Base-by-base conservation (phyloP, 2,888 invertebrate genomes). In the Enoplolaimus lenunculus region DNA sequence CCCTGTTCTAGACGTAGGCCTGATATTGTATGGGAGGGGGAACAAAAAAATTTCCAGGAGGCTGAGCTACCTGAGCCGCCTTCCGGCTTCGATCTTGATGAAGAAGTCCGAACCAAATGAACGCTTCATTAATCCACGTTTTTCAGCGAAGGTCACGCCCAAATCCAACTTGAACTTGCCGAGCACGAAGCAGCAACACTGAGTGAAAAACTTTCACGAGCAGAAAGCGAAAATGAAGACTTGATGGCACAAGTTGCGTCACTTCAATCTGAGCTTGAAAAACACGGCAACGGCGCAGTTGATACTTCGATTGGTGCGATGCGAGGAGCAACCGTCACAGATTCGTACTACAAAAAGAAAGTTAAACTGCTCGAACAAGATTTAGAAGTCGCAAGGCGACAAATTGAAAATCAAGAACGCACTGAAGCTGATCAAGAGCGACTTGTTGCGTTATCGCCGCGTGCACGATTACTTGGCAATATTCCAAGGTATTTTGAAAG, bases 191-290 rank as follows among this genome's bases (percentile, higher is more conserved):
- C 90, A 71, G 86, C 88, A 30, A 89, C 90, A 72, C 83, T 92
- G 73, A 86, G 90, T 60, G 86, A 89, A 74, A 92, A 91, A 83
- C 87, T 90, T 71, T 90, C 90, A 80, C 90, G 90, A 76, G 82
- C 90, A 74, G 91, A 92, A 82, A 86, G 86, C 74, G 90, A 91
- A 78, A 89, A 88, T 78, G 87, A 88, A 72, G 86, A 76, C 57
- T 69, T 79, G 30, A 73, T 75, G 16, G 26, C 59, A 1, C 65
- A 57, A 64, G 68, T 70, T 7, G 3, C 68, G 1, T 21, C 59
- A 7, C 31, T 70, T 7, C 69, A 76, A 68, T 69, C 71, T 60
- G 70, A 72, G 67, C 71, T 65, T 3, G 30, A 16, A 35, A 69
- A 60, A 28, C 21, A 2, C 35, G 71, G 72, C 34, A 45, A 13